Base-by-base conservation (phyloP, 2,888 invertebrate species). In the Heliconius aoede region DNA sequence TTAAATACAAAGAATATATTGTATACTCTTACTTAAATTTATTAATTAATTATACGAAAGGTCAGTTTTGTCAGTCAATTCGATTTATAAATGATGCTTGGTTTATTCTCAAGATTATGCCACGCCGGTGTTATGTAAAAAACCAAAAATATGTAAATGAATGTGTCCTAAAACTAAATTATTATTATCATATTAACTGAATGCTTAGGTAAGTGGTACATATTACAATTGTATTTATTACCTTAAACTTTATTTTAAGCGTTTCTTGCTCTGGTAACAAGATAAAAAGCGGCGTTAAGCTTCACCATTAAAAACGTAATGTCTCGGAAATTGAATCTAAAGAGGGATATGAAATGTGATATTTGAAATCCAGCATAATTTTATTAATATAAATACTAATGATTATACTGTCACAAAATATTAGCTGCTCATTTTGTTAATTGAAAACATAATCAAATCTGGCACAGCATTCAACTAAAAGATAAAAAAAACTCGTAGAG, bases 391-490 rank as follows among this genome's bases (percentile, higher is more conserved):
- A n/a, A 46, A 46, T 21, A 46, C 21, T 21, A 46, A 46, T 18
- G 2, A 46, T 21, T 3, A 21, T 46, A 46, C 46, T 46, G 46
- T 46, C 21, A 46, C 46, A 21, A 46, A 46, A 46, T 46, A 46
- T 46, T 46, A 46, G 18, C 46, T 8, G 46, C 46, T 46, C 21
- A 32, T 64, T 3, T n/a, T 30, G 24, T 32, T 15, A 65, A 65
- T 40, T 40, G 5, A 65, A 36, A 65, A 65, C 65, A 26, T 65
- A 65, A 65, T 65, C 15, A 36, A 15, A 36, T 36, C 65, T 24
- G 65, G 65, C 36, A 36, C 65, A 36, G 65, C 51, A 51, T 68
- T n/a, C 28, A 28, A 68, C 18, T 46, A 18, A 46, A 46, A 46
- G 1, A 26, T 5, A 55, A n/a, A 15, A 13, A 51, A n/a, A 55